Evolutionary conservation across 2,888 invertebrate genomes (phyloP).

Genomic region (Eupsilia transversa): DNA sequence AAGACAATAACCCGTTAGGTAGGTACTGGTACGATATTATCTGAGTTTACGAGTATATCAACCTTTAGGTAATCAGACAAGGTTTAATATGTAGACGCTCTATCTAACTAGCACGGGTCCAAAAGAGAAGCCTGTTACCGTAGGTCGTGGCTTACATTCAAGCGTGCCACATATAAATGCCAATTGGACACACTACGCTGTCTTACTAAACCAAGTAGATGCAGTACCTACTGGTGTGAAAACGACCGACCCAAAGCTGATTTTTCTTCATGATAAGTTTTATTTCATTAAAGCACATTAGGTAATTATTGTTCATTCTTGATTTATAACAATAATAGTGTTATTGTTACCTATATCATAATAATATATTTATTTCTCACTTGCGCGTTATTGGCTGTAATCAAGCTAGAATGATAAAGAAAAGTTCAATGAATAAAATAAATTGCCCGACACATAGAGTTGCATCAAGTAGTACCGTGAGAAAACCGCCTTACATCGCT

Average conservation of each 20-base stretch:
- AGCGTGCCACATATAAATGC: neutral
- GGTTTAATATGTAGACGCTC: neutral
- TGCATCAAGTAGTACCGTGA: constrained; percentile 16
- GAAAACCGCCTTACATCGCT: constrained; percentile 52
- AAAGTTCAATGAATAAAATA: neutral
- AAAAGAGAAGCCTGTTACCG: neutral
- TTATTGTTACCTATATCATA: too few species aligned
- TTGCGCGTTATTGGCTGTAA: neutral
- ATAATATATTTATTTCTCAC: neutral
- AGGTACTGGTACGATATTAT: neutral
- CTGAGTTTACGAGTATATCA: neutral
- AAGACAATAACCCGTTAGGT: neutral
- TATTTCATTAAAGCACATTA: neutral
- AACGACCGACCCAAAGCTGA: too few species aligned
- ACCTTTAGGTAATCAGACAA: neutral
- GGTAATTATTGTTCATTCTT: too few species aligned
- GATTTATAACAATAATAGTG: neutral
- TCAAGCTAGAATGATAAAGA: neutral
- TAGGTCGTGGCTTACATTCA: constrained; percentile 2
- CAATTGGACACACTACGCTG: neutral
- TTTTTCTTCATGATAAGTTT: too few species aligned
- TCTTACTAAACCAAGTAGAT: neutral
- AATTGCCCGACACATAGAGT: constrained; percentile 9
- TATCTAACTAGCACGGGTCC: neutral
- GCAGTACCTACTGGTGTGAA: too few species aligned